Evolutionary conservation across 2,797 vertebrate genomes (phyloP).

Genomic region (Notolepis coatsorum): DNA sequence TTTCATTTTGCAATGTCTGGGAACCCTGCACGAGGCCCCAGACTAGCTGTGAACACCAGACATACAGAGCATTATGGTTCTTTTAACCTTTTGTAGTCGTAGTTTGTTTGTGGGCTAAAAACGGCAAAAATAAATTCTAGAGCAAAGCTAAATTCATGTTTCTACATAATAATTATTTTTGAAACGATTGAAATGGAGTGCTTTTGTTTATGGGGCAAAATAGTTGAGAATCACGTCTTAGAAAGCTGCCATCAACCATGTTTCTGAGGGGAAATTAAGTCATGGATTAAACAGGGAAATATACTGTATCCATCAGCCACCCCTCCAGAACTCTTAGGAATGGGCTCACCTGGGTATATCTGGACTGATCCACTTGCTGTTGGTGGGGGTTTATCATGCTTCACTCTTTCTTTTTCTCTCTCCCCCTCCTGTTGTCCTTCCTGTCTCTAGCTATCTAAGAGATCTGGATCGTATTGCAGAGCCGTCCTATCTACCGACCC

Average conservation of each 20-base stretch:
- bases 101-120: slow-evolving; percentile 1
- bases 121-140: slow-evolving; percentile 24
- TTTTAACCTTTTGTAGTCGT: slow-evolving; percentile 9
- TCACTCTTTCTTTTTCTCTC: slow-evolving; percentile 63
- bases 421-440: slow-evolving; percentile 59
- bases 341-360: slow-evolving; percentile 50
- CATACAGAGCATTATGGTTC: neutral
- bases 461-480: slow-evolving; percentile 87
- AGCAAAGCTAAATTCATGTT: slow-evolving; percentile 23
- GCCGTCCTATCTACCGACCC: slow-evolving; percentile 84
- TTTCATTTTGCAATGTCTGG: no score
- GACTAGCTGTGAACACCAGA: no score
- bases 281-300: slow-evolving; percentile 13
- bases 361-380: slow-evolving; percentile 63
- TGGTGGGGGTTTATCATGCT: slow-evolving; percentile 61
- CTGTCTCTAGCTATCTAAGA: slow-evolving; percentile 84
- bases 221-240: slow-evolving; percentile 44
- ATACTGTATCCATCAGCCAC: slow-evolving; percentile 14
- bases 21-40: no score
- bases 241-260: slow-evolving; percentile 61
- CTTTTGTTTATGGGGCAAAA: no score
- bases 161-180: no score
- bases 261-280: slow-evolving; percentile 54
- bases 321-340: slow-evolving; percentile 58
- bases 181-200: no score